Evolutionary conservation across 2,113 vertebrate species (phyloP), one percentile per base, ranked within the genome.

Genomic region (Scatophagus argus): DNA sequence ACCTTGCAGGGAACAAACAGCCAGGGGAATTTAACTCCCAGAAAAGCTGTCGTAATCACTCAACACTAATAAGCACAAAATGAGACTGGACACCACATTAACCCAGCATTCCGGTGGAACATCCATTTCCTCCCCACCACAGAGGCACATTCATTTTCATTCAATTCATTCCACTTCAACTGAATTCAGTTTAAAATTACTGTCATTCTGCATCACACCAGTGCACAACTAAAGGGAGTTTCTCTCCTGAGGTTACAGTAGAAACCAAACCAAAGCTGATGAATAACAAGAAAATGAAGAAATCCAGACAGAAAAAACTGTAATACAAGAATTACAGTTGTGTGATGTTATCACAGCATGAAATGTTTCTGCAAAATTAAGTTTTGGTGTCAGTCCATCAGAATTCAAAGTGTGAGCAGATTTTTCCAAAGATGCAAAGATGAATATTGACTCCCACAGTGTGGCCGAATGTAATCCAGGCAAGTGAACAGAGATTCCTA

Each of bases 41-140:
- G 72, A 51, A 82, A 77, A 83, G 81, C 73, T 76, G 83, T 69
- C 76, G 36, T 68, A 81, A 69, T 82, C 83, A 65, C 73, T 88
- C 69, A 65, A 4, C 73, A 17, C 43, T 70, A 79, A 83, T 58
- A 51, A 31, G 69, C 75, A 66, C 61, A 21, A 82, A 83, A 89
- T 76, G 65, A 62, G 77, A 72, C 6, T 17, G 81, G 89, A 89
- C 89, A 82, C 72, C 25, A 29, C 79, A 81, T 88, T 84, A 86
- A 82, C 74, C 82, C 74, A 36, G 62, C 77, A 14, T 32, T 83
- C 66, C 51, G 41, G n/a, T 74, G 81, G 54, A 81, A 79, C 76
- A 41, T 49, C 66, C 73, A 44, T 75, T 64, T 62, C 77, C 52
- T 63, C 32, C 47, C 38, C 43, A 27, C 59, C 21, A 9, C 27